Base-by-base conservation (phyloP, 2,888 invertebrate genomes). In the Drosophila affinis region DNA sequence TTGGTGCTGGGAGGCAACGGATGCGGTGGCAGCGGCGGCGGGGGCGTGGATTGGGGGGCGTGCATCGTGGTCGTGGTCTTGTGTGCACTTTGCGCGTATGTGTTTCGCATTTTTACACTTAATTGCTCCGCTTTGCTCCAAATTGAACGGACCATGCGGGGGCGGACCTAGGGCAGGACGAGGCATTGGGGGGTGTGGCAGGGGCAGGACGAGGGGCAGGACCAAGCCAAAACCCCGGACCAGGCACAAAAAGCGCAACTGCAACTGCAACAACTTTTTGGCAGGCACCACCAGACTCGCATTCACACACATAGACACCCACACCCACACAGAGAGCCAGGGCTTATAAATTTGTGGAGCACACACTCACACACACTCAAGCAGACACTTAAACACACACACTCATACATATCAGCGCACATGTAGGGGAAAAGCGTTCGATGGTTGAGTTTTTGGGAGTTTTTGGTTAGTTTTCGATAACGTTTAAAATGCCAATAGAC, bases 91-190 rank as follows among this genome's bases (percentile, higher is more conserved):
- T 84, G 81, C 76, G 70, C 81, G 89, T 84, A 87, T 84, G 83
- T 84, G 83, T 88, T 87, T 88, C 83, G 89, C 89, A 88, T 84
- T 84, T 84, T 88, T 84, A 89, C 83, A 84, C 87, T 88, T 84
- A 84, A 84, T 84, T 84, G 83, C 83, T 84, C 61, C 87, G 85
- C 76, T 84, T 84, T 81, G 81, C 87, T 72, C 71, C 88, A 84
- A 87, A 84, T 83, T 88, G 83, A 87, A 76, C 89, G 63, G 88
- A 51, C 76, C 62, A 62, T 17, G 60, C 27, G 27, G 45, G 24
- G 9, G 24, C 17, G 27, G 48, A 18, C 5, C 49, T 34, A 12
- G 10, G 4, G 51, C 10, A 9, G 10, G 18, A 18, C 18, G 18
- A 1, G 21, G n/a, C 29, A 48, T 2, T 12, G 6, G 18, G 29